Conservation (phyloP, 2,888 invertebrate species). For the Yponomeuta malinellus region DNA sequence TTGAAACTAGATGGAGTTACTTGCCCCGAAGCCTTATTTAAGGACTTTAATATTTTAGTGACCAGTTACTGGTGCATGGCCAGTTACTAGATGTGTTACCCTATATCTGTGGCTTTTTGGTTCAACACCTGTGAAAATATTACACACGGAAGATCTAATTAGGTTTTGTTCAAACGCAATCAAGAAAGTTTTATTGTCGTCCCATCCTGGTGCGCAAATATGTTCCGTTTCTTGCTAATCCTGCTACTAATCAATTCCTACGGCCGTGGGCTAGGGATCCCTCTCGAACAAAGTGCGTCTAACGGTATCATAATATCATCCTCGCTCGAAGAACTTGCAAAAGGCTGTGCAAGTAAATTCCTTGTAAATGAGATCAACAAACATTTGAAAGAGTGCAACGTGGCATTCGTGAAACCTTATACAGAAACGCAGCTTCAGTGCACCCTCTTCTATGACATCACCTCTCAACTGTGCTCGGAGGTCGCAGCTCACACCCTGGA, state of each 20-base stretch:
- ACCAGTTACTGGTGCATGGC: too few species aligned
- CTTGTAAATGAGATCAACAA: constrained; percentile 37
- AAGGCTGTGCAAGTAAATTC: constrained; percentile 43
- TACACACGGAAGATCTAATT: too few species aligned
- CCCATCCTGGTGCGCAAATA: not conserved
- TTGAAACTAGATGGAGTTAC: too few species aligned
- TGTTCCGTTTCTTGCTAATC: constrained; percentile 29
- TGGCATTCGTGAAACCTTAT: constrained; percentile 26
- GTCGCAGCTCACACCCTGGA: constrained; percentile 30
- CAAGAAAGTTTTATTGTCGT: too few species aligned
- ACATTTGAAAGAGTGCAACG: constrained; percentile 39
- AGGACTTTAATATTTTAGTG: too few species aligned
- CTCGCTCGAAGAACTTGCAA: constrained; percentile 33
- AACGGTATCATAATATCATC: constrained; percentile 22
- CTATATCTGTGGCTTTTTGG: too few species aligned
- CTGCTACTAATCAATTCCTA: constrained; percentile 46
- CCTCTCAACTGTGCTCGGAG: constrained; percentile 46
- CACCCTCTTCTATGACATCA: constrained; percentile 60
- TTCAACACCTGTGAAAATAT: too few species aligned
- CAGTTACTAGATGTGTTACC: too few species aligned
- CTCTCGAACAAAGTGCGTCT: constrained; percentile 28
- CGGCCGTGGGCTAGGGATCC: constrained; percentile 45
- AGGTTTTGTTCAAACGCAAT: too few species aligned
- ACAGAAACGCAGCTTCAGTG: constrained; percentile 44
- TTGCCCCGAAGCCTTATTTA: too few species aligned